Percentiles rank a stretch among this genome's conserved stretches.
Conservation (phyloP, 1,140 invertebrate genomes). For the Lepidurus couesii region DNA sequence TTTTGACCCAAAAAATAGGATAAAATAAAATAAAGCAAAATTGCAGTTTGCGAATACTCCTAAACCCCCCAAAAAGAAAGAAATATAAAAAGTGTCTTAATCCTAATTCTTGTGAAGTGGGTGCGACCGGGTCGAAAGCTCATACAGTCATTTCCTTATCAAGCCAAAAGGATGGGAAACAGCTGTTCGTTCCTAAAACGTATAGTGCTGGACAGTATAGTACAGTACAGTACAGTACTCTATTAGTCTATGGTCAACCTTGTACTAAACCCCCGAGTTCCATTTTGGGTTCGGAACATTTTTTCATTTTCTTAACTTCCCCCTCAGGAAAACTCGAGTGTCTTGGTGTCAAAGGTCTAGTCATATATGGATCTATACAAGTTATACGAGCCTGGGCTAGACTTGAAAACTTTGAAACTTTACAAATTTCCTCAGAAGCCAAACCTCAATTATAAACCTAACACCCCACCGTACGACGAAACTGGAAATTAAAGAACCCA, state of each 20-base stretch:
- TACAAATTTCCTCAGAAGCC: not conserved
- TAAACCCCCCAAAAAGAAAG: not conserved
- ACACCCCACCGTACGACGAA: too few species aligned
- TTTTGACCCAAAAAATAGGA: not conserved
- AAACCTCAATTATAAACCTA: not conserved
- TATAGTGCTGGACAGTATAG: too few species aligned
- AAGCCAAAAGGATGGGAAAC: not conserved
- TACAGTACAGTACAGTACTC: not conserved
- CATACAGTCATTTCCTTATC: not conserved
- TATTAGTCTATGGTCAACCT: not conserved
- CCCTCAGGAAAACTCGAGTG: not conserved
- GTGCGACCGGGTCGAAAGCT: slow-evolving; percentile 3
- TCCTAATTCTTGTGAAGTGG: not conserved
- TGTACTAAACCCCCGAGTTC: not conserved
- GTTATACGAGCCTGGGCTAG: not conserved
- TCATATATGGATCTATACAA: not conserved
- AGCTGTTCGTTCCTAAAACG: not conserved
- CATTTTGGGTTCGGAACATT: not conserved
- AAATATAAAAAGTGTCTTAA: not conserved
- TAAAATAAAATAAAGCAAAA: not conserved
- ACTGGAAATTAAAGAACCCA: too few species aligned
- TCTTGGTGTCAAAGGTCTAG: not conserved
- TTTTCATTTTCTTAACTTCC: not conserved
- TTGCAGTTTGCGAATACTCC: not conserved
- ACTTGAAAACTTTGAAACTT: not conserved